Percentiles rank a stretch among this genome's conserved stretches.
Evolutionary conservation across 2,888 invertebrate species (phyloP).

Genomic region (Agonopterix alstromeriana): DNA sequence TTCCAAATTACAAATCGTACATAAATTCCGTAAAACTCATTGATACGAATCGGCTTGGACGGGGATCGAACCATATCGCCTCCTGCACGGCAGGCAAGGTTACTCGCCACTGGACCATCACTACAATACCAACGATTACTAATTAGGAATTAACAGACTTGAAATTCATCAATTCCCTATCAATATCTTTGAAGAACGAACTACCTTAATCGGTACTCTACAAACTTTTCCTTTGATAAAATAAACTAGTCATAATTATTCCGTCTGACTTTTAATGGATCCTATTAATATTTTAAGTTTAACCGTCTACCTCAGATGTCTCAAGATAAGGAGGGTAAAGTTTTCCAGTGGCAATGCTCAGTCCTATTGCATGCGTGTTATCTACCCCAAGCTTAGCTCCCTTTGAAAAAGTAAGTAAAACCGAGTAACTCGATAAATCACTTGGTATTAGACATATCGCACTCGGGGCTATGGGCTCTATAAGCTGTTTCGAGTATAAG

Average conservation of each 20-base stretch:
- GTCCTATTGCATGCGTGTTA: slow-evolving; percentile 15
- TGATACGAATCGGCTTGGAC: no score
- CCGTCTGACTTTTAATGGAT: background rate
- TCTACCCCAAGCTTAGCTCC: slow-evolving; percentile 29
- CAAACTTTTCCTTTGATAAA: background rate
- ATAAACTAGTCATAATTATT: background rate
- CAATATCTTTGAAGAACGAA: no score
- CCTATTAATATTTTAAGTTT: background rate
- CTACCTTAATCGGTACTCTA: no score
- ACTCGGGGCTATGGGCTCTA: slow-evolving; percentile 24
- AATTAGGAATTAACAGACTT: no score
- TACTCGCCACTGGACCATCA: no score
- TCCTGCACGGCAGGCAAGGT: no score
- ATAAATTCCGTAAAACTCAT: no score
- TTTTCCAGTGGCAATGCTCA: slow-evolving; percentile 4
- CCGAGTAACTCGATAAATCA: slow-evolving; percentile 55
- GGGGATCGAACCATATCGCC: no score
- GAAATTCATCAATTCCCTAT: no score
- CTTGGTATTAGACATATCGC: slow-evolving; percentile 53
- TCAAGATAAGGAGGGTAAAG: slow-evolving; percentile 2
- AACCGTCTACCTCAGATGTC: background rate
- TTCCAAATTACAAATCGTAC: no score
- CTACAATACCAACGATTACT: no score
- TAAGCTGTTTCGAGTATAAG: slow-evolving; percentile 16
- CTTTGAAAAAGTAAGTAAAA: slow-evolving; percentile 49